phyloP scores from a whole-genome alignment of 1,140 invertebrate species.

The Cardiocondyla obscurior region DNA sequence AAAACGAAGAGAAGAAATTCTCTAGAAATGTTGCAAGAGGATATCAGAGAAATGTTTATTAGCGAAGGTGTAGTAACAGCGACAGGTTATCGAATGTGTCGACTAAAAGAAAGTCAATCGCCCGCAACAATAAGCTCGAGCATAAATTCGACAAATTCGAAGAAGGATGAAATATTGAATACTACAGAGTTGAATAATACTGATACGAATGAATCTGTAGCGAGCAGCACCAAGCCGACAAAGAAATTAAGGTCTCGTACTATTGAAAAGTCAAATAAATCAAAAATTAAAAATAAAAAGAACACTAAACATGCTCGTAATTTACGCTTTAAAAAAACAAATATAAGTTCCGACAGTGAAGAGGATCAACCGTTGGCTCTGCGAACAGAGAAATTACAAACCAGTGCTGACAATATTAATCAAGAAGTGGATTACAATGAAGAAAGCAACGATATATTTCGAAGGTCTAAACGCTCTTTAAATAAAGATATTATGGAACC shows the following conservation, averaged over 20 bases:
- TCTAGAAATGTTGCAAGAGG: conserved; percentile 86
- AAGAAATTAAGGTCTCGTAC: background rate
- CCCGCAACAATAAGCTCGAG: background rate
- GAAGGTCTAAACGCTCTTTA: conserved; percentile 59
- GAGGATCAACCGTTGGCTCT: conserved; percentile 66
- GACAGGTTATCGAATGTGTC: conserved; percentile 80
- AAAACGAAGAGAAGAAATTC: conserved; percentile 81
- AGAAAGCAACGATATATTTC: conserved; percentile 2
- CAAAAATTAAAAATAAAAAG: background rate
- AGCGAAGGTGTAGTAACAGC: conserved; percentile 85
- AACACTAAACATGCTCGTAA: background rate
- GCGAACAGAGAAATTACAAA: conserved; percentile 25
- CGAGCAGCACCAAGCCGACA: conserved; percentile 12
- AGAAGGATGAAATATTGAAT: conserved; percentile 16
- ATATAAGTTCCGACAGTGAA: conserved; percentile 66
- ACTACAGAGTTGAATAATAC: conserved; percentile 16
- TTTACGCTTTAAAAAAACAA: conserved; percentile 53
- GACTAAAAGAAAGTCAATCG: conserved; percentile 70
- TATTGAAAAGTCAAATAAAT: background rate
- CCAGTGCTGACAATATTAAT: background rate
- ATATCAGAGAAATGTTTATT: conserved; percentile 88
- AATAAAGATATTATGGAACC: conserved; percentile 70
- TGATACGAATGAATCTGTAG: background rate
- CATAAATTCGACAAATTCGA: background rate
- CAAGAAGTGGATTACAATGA: conserved; percentile 36